phyloP scores from a whole-genome alignment of 2,113 vertebrate genomes.

The Cryptoleucopteryx plumbea region DNA sequence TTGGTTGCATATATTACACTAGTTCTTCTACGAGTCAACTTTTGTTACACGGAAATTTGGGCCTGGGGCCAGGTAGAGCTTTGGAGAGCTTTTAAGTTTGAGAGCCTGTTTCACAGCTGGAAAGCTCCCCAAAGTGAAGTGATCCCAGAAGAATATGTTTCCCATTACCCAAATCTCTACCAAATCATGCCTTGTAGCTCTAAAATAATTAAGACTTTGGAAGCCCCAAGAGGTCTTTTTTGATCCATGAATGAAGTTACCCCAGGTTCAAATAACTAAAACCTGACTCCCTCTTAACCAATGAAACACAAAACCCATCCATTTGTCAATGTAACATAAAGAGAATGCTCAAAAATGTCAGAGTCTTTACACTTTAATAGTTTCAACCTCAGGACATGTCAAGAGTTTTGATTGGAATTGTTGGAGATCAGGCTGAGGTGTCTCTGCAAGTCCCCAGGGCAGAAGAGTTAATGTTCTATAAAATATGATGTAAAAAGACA shows the following conservation, averaged over 20 bases:
- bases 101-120: constrained; percentile 69
- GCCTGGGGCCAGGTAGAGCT: constrained; percentile 55
- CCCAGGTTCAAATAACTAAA: constrained; percentile 71
- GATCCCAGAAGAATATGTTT: constrained; percentile 73
- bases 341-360: constrained; percentile 58
- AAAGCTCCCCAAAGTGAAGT: constrained; percentile 65
- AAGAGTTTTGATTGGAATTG: constrained; percentile 43
- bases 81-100: constrained; percentile 64
- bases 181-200: constrained; percentile 71
- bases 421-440: constrained; percentile 4
- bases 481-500: background rate
- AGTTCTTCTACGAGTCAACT: constrained; percentile 27
- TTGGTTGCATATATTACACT: constrained; percentile 41
- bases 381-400: constrained; percentile 34
- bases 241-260: constrained; percentile 75
- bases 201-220: constrained; percentile 79
- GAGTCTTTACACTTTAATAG: constrained; percentile 51
- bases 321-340: constrained; percentile 68
- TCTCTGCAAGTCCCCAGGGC: background rate
- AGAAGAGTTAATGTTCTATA: background rate
- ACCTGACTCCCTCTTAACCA: constrained; percentile 65
- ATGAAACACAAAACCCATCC: constrained; percentile 67
- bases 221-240: constrained; percentile 72
- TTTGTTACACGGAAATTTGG: constrained; percentile 64
- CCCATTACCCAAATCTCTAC: constrained; percentile 69